A percentile compares a stretch with the other conserved stretches of the same genome.
Evolutionary conservation across 1,140 invertebrate genomes (phyloP).

Genomic region (Phenacoccus solenopsis): DNA sequence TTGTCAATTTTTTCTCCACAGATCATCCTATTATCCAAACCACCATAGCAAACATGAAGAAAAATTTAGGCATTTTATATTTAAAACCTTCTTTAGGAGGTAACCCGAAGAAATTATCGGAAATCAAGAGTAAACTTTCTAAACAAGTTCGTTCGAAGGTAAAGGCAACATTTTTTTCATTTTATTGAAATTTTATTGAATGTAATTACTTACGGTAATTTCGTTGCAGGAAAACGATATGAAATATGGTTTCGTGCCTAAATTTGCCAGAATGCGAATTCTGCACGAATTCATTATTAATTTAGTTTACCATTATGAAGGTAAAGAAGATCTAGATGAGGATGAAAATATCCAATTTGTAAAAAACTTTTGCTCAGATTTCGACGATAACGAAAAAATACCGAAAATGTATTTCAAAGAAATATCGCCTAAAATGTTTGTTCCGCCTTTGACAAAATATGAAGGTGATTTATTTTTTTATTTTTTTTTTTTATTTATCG

Average conservation of each 20-base stretch:
- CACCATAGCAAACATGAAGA: conserved; percentile 32
- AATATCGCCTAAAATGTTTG: conserved; percentile 58
- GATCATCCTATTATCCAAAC: conserved; percentile 42
- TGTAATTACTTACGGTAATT: neutral
- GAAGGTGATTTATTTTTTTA: conserved; percentile 31
- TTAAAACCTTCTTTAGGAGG: neutral
- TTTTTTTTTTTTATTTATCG: neutral
- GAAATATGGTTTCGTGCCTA: conserved; percentile 39
- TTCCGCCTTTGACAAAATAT: conserved; percentile 52
- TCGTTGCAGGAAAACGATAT: neutral
- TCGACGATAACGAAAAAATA: conserved; percentile 36
- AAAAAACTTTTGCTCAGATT: conserved; percentile 27
- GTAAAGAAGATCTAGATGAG: conserved; percentile 34
- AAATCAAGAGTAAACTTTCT: neutral
- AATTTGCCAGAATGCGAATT: conserved; percentile 50
- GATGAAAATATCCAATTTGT: conserved; percentile 28
- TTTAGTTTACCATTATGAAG: conserved; percentile 45
- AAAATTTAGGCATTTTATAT: neutral
- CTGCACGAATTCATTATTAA: conserved; percentile 58
- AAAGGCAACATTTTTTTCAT: neutral
- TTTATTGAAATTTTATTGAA: neutral
- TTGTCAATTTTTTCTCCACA: conserved; percentile 25
- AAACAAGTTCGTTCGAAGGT: neutral
- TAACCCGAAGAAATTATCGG: neutral
- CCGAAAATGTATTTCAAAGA: conserved; percentile 39